phyloP scores from a whole-genome alignment of 2,888 invertebrate genomes.

The Piscicola geometra region DNA sequence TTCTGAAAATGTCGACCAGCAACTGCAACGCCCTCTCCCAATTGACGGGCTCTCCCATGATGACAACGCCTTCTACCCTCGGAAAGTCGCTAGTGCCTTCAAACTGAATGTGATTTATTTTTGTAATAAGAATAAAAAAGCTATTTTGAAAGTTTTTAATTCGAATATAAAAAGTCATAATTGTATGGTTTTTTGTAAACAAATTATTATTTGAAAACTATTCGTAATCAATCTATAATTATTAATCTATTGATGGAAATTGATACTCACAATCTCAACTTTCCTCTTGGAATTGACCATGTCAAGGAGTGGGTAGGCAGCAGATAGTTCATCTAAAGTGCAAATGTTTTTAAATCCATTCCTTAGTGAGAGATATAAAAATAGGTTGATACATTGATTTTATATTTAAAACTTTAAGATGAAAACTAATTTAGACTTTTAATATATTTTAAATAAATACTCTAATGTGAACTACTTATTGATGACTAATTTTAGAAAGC shows the following conservation, averaged over 20 bases:
- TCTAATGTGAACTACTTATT: neutral
- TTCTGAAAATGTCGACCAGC: conserved; percentile 53
- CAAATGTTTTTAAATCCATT: conserved; percentile 53
- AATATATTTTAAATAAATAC: neutral
- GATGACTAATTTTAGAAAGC: neutral
- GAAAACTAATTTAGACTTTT: neutral
- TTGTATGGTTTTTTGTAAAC: neutral
- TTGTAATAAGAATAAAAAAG: neutral
- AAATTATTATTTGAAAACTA: neutral
- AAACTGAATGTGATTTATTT: neutral
- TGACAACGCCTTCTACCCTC: conserved; percentile 49
- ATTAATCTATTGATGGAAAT: neutral
- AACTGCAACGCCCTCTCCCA: conserved; percentile 56
- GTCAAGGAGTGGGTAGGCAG: conserved; percentile 54
- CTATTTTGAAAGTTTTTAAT: no score
- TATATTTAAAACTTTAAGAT: neutral
- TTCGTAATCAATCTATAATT: neutral
- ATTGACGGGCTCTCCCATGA: conserved; percentile 54
- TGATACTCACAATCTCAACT: conserved; percentile 46
- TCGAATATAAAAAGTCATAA: no score
- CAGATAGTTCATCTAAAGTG: conserved; percentile 52
- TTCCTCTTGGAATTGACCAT: conserved; percentile 55
- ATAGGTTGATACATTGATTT: neutral
- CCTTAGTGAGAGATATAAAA: conserved; percentile 42
- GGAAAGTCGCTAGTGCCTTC: neutral